phyloP scores from a whole-genome alignment of 1,140 invertebrate species.

The Pseudomyrmex dendroicus region DNA sequence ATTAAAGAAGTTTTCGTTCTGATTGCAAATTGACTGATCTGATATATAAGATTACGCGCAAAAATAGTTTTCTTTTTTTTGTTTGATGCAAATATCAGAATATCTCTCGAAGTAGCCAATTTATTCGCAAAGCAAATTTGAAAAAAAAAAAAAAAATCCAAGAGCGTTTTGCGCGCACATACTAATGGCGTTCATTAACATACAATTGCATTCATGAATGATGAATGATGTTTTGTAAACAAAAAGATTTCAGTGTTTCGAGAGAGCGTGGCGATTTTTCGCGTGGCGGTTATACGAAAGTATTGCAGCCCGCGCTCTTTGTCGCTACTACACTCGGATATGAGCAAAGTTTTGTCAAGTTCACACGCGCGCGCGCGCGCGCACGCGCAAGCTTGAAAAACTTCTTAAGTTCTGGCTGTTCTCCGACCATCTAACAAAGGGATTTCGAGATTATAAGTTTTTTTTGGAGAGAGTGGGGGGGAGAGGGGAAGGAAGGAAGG shows the following conservation, averaged over 20 bases:
- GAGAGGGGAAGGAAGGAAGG: no score
- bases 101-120: constrained; percentile 8
- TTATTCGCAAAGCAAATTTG: constrained; percentile 4
- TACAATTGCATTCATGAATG: constrained; percentile 5
- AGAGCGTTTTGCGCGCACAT: not conserved
- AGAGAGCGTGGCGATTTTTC: constrained; percentile 51
- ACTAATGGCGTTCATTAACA: constrained; percentile 9
- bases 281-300: constrained; percentile 44
- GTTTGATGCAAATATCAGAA: not conserved
- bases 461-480: no score
- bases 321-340: constrained; percentile 51
- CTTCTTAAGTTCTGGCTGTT: constrained; percentile 56
- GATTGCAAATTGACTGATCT: no score
- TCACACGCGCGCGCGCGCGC: not conserved
- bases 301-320: constrained; percentile 39
- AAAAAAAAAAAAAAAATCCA: not conserved
- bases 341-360: constrained; percentile 63
- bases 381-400: constrained; percentile 15
- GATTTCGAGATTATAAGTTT: constrained; percentile 68
- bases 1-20: no score
- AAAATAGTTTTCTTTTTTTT: not conserved
- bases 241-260: constrained; percentile 5
- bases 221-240: constrained; percentile 12
- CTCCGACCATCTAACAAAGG: constrained; percentile 39
- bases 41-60: not conserved